phyloP scores from a whole-genome alignment of 1,140 invertebrate species.

The Penaeus japonicus region DNA sequence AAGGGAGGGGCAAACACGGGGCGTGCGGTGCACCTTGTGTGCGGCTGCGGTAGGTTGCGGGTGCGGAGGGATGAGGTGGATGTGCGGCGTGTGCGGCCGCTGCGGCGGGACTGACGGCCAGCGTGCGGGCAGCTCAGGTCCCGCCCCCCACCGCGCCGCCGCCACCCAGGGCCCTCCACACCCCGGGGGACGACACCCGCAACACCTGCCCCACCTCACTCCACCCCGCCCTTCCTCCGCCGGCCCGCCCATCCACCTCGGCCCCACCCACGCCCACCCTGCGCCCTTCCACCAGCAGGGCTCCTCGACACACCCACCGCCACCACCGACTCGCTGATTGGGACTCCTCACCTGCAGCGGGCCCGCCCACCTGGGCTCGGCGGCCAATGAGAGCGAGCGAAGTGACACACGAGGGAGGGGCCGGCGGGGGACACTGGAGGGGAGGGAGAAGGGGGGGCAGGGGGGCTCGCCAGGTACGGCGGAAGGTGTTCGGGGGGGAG shows the following conservation, averaged over 20 bases:
- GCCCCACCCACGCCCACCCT: not conserved
- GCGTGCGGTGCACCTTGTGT: slow-evolving; percentile 2
- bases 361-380: not conserved
- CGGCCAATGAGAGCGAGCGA: not conserved
- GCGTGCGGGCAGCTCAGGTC: slow-evolving; percentile 28
- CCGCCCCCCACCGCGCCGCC: slow-evolving; percentile 39
- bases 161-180: slow-evolving; percentile 21
- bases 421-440: not conserved
- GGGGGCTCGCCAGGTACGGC: not conserved
- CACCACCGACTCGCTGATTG: too few relatives aligned
- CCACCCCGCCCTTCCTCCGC: not conserved
- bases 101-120: slow-evolving; percentile 44
- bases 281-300: not conserved
- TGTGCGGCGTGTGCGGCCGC: slow-evolving; percentile 51
- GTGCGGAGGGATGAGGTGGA: not conserved
- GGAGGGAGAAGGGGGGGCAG: not conserved
- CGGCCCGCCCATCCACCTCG: not conserved
- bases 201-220: not conserved
- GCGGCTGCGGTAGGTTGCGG: not conserved
- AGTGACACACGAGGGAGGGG: not conserved
- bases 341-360: too few relatives aligned
- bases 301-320: not conserved
- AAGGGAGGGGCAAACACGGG: not conserved
- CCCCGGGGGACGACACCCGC: slow-evolving; percentile 13
- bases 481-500: not conserved